phyloP scores from a whole-genome alignment of 1,140 invertebrate species.

The Yoshiicerus persimilis region DNA sequence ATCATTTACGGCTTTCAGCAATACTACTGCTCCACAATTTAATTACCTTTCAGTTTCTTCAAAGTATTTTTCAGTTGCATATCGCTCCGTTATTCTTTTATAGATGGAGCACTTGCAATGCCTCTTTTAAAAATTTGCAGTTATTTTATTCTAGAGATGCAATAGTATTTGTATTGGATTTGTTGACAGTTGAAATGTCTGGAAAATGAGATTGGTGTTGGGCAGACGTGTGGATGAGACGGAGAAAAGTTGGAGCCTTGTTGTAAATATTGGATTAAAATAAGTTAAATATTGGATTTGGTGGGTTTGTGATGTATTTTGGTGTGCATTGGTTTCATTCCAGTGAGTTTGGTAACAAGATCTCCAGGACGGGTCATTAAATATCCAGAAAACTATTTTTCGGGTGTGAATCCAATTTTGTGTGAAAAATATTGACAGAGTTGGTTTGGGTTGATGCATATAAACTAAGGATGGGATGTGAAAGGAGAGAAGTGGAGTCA shows the following conservation, averaged over 20 bases:
- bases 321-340: background rate
- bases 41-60: background rate
- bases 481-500: background rate
- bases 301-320: background rate
- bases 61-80: too few relatives aligned
- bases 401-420: background rate
- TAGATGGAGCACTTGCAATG: too few relatives aligned
- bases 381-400: constrained; percentile 21
- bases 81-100: too few relatives aligned
- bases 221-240: background rate
- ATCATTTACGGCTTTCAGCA: background rate
- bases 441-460: background rate
- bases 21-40: too few relatives aligned
- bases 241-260: background rate
- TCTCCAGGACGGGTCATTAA: background rate
- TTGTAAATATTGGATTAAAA: background rate
- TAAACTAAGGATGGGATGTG: background rate
- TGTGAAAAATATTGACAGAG: background rate
- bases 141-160: too few relatives aligned
- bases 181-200: too few relatives aligned
- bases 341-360: background rate
- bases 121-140: too few relatives aligned
- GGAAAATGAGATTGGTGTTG: too few relatives aligned
- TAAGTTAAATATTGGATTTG: background rate
- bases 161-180: too few relatives aligned